These are phyloP conservation scores for Argyrosomus regius DNA, from an alignment of 2,797 vertebrate genomes.

Conservation along the genomic window DNA sequence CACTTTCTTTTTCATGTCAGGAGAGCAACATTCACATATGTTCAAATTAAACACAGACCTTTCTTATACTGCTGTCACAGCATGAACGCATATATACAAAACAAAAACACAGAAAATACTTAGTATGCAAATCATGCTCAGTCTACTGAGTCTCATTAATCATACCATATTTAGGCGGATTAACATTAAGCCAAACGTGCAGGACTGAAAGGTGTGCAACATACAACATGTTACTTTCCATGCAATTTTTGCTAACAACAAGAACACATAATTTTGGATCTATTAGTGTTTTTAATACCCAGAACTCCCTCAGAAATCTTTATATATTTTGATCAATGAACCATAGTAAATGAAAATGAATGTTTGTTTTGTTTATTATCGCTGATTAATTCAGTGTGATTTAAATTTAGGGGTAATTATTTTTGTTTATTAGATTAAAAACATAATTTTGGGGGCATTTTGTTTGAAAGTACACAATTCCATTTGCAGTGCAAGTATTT, in stretches of 20 bases:
- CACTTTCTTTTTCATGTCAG: too few relatives aligned
- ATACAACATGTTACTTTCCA: neutral
- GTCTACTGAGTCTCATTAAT: neutral
- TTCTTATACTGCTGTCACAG: neutral
- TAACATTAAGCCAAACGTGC: neutral
- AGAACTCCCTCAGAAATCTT: neutral
- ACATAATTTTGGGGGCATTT: neutral
- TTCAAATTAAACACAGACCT: neutral
- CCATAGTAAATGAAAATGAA: neutral
- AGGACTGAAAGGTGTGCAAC: neutral
- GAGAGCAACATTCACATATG: too few relatives aligned
- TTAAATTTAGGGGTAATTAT: neutral
- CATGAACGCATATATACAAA: neutral
- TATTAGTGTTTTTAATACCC: neutral
- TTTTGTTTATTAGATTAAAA: neutral
- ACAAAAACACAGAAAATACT: neutral
- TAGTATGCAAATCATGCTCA: neutral
- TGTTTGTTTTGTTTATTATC: neutral
- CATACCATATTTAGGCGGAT: neutral
- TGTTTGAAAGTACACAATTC: neutral
- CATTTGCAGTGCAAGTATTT: neutral
- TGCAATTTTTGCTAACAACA: neutral
- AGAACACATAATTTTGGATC: neutral
- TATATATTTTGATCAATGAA: neutral
- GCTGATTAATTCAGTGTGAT: neutral